Percentiles rank a stretch among this genome's conserved stretches.
phyloP scores from a whole-genome alignment of 2,113 vertebrate species.

The Rhodinocichla rosea region DNA sequence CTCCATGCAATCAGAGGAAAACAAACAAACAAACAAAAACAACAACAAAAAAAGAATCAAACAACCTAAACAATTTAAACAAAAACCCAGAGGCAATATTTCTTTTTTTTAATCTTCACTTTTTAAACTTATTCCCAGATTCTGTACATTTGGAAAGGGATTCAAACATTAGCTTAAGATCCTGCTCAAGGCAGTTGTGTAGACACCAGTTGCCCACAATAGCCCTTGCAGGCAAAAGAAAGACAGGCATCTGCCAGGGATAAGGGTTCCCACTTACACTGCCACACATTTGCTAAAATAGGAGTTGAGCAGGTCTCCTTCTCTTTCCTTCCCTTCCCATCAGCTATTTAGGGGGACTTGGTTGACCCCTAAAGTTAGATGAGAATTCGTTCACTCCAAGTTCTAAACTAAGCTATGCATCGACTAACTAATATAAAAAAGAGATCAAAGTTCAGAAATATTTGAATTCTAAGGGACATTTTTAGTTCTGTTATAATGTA shows the following conservation, averaged over 20 bases:
- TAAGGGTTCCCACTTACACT: neutral
- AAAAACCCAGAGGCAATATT: fast-evolving
- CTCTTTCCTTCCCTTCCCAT: neutral
- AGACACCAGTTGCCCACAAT: neutral
- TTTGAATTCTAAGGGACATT: neutral
- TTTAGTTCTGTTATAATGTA: neutral
- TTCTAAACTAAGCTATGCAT: neutral
- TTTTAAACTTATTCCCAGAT: neutral
- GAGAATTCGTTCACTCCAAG: neutral
- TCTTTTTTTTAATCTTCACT: neutral
- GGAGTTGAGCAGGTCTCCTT: neutral
- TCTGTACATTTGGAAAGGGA: neutral
- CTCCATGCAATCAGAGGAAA: neutral
- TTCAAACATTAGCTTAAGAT: neutral
- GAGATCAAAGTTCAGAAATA: neutral
- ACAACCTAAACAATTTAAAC: neutral
- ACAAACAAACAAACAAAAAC: too few species aligned
- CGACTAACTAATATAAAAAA: neutral
- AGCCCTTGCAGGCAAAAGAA: neutral
- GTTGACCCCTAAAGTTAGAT: neutral
- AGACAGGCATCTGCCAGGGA: neutral
- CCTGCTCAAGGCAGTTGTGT: neutral
- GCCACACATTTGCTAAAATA: neutral
- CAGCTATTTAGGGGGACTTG: neutral
- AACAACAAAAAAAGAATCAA: neutral